Percentiles rank a stretch among this genome's conserved stretches.
These are phyloP conservation scores for Poecile atricapillus DNA, from an alignment of 2,113 vertebrate genomes.

Conservation along the genomic window DNA sequence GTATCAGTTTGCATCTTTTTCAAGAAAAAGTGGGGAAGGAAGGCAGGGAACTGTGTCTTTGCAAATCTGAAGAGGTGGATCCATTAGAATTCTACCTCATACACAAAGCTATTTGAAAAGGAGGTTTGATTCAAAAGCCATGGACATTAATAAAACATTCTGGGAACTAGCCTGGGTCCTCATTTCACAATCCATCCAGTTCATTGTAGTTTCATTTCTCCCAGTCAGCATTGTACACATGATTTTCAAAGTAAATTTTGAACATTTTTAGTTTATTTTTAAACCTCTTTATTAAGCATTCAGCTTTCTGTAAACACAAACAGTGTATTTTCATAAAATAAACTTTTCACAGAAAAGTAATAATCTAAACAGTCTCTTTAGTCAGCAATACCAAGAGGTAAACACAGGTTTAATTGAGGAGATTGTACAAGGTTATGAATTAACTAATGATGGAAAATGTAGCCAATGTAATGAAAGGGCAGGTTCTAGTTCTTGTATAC, in stretches of 20 bases:
- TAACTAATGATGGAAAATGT: not conserved
- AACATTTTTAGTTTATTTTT: not conserved
- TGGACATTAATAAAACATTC: not conserved
- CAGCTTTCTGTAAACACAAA: not conserved
- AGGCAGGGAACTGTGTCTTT: not conserved
- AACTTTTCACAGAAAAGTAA: not conserved
- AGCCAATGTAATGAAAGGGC: not conserved
- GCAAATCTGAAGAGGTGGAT: not conserved
- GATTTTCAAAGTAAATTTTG: not conserved
- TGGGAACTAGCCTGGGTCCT: not conserved
- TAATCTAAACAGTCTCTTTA: not conserved
- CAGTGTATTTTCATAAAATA: not conserved
- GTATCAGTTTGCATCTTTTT: not conserved
- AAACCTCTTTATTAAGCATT: not conserved
- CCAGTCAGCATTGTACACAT: not conserved
- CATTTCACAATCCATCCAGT: not conserved
- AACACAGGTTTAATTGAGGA: not conserved
- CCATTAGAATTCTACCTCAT: not conserved
- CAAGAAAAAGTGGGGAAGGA: rapidly evolving
- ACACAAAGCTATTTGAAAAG: not conserved
- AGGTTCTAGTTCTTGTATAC: not conserved
- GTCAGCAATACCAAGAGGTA: not conserved
- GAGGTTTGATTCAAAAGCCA: not conserved
- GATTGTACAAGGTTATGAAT: not conserved
- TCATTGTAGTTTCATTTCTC: not conserved